Evolutionary conservation across 1,140 invertebrate genomes (phyloP), one percentile per base, ranked within the genome.

Genomic region (Tetragonula clypearis): DNA sequence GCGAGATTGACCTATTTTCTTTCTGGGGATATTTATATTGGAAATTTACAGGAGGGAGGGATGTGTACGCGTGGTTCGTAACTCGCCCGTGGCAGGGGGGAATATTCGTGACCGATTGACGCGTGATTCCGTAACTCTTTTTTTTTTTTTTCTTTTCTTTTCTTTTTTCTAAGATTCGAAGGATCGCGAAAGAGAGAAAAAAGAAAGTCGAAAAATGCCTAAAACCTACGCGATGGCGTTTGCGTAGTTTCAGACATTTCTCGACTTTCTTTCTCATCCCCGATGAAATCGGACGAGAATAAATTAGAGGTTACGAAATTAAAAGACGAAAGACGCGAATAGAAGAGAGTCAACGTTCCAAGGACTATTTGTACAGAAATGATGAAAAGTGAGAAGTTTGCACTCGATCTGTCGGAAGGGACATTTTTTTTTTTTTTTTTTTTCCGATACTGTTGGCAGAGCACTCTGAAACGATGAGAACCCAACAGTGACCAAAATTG

Each of bases 401-500:
- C 75, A 60, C 65, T 56, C 8, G 6, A 79, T 56, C 71, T 23
- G 68, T 72, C 68, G 55, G 23, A 78, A 35, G 72, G 49, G 62
- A 85, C 82, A 9, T 49, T 49, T 49, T 41, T 41, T 41, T 41
- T 49, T 30, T 30, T 30, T 30, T 30, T 30, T 30, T 30, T 30
- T 41, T 85, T 26, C n/a, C 69, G 11, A 49, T 65, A 82, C 55
- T 23, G 58, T 69, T 68, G 53, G 35, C 35, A 4, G 35, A 35
- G 35, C 35, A 35, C 35, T 35, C 35, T 35, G 35, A 35, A 35
- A 35, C 3, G 35, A 78, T 1, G 30, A 30, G n/a, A n/a, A n/a
- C n/a, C n/a, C n/a, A n/a, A 77, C 53, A 4, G n/a, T 87, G 86
- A 86, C 86, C 80, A 88, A 86, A 88, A 90, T 73, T 86, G 30